Conservation (phyloP, 1,140 invertebrate genomes). For the Spodoptera frugiperda region DNA sequence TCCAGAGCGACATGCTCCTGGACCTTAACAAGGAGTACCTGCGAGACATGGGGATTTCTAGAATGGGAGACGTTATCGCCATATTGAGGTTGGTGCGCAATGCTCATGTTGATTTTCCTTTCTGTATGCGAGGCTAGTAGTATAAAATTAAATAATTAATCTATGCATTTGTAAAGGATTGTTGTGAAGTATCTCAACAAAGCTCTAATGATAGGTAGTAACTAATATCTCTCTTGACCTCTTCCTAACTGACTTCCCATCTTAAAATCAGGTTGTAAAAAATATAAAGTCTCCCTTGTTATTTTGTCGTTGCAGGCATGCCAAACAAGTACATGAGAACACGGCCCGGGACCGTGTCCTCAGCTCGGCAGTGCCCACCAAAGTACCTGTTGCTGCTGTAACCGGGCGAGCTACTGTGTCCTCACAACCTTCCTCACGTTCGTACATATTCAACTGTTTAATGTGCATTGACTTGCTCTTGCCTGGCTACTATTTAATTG, state of each 20-base stretch:
- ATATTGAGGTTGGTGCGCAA: constrained; percentile 87
- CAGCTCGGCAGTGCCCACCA: constrained; percentile 67
- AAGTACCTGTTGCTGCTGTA: constrained; percentile 79
- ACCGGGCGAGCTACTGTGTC: constrained; percentile 70
- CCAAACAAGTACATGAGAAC: constrained; percentile 91
- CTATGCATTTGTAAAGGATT: too few species aligned
- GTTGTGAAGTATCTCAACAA: too few species aligned
- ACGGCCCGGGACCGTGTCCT: constrained; percentile 87
- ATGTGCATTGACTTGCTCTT: too few species aligned
- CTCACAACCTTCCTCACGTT: constrained; percentile 72
- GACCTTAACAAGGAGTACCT: constrained; percentile 94
- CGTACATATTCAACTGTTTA: constrained; percentile 40
- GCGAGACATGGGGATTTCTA: constrained; percentile 93
- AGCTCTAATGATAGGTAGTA: too few species aligned
- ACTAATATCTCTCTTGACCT: too few species aligned
- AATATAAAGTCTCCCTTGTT: too few species aligned
- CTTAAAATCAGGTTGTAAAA: too few species aligned
- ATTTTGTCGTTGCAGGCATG: constrained; percentile 88
- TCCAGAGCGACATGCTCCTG: constrained; percentile 92
- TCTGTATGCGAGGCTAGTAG: too few species aligned
- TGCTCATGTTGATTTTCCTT: too few species aligned
- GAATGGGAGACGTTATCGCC: constrained; percentile 94
- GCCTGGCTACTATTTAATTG: too few species aligned
- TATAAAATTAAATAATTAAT: too few species aligned
- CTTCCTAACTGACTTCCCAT: too few species aligned